phyloP scores from a whole-genome alignment of 2,888 invertebrate species.

The Nomada fucata region DNA sequence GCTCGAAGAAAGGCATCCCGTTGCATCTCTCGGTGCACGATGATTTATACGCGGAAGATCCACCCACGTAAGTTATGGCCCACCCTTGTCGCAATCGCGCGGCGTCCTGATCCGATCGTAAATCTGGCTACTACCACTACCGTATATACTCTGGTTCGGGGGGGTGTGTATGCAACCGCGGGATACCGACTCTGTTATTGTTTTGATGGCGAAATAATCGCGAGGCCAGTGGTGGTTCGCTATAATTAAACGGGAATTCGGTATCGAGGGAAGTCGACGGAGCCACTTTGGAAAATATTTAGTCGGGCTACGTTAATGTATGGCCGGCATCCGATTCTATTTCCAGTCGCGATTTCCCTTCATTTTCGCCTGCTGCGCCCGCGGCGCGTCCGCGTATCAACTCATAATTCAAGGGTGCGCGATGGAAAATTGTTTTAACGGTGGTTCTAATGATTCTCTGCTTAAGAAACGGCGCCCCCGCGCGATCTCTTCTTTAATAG shows the following conservation, averaged over 20 bases:
- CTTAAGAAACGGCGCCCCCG: background rate
- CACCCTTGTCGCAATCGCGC: slow-evolving; percentile 69
- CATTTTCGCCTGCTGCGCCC: background rate
- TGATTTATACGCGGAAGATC: slow-evolving; percentile 74
- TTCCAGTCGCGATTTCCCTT: slow-evolving; percentile 23
- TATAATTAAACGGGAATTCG: slow-evolving; percentile 66
- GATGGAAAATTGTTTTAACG: slow-evolving; percentile 11
- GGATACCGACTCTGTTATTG: slow-evolving; percentile 61
- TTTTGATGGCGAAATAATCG: slow-evolving; percentile 68
- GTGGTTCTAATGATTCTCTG: background rate
- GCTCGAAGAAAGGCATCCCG: slow-evolving; percentile 42
- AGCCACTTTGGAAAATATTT: slow-evolving; percentile 63
- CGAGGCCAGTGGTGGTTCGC: slow-evolving; percentile 17
- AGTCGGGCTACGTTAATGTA: slow-evolving; percentile 36
- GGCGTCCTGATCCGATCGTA: slow-evolving; percentile 69
- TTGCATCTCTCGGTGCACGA: slow-evolving; percentile 57
- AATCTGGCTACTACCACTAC: slow-evolving; percentile 52
- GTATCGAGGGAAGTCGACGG: slow-evolving; percentile 34
- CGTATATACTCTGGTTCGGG: background rate
- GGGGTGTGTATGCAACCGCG: slow-evolving; percentile 17
- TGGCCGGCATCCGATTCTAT: slow-evolving; percentile 36
- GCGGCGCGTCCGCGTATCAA: too few species aligned
- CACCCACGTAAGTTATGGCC: slow-evolving; percentile 73
- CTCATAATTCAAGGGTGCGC: background rate
- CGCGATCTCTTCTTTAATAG: background rate